Evolutionary conservation across 2,888 invertebrate species (phyloP), one percentile per base, ranked within the genome.

Genomic region (Aromia moschata): DNA sequence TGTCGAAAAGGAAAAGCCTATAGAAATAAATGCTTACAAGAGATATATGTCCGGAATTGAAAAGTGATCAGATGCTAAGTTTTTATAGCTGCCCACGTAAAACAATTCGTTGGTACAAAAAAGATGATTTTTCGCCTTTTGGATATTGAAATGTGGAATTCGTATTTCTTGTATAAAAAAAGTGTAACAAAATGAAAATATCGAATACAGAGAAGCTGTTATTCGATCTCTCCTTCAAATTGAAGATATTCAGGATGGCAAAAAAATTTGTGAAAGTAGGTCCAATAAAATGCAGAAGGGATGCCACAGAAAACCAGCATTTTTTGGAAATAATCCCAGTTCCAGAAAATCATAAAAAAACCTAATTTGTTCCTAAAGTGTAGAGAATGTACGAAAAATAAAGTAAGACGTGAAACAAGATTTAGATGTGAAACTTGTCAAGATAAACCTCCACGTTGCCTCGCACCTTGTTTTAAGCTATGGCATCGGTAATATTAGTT

Each of bases 61-160:
- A n/a, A 36, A 36, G 4, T 36, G 36, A 36, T n/a, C 36, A n/a
- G 2, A n/a, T 44, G 41, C 17, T 17, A n/a, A n/a, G 43, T 38
- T 56, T 57, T 44, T 57, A 57, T 36, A 56, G 45, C 16, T 57
- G 49, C 44, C 57, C 57, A 20, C 25, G 58, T 16, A 58, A 58
- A 58, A 58, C 36, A n/a, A 52, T 58, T 18, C 43, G 40, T 52
- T 56, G 58, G 47, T 54, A 47, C 40, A 53, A 54, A 41, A n/a
- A 58, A 54, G 18, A 30, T 58, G 14, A 36, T 58, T 17, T 54
- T 58, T 33, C 58, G 18, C 30, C 17, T 45, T 37, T 36, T 58
- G 36, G 59, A 51, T 18, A 49, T 59, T 14, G 46, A 49, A 18
- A 41, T 59, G 30, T 56, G 55, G 59, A 59, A 49, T 44, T 57